Evolutionary conservation across 2,888 invertebrate species (phyloP).

Genomic region (Drosophila melanosoma): DNA sequence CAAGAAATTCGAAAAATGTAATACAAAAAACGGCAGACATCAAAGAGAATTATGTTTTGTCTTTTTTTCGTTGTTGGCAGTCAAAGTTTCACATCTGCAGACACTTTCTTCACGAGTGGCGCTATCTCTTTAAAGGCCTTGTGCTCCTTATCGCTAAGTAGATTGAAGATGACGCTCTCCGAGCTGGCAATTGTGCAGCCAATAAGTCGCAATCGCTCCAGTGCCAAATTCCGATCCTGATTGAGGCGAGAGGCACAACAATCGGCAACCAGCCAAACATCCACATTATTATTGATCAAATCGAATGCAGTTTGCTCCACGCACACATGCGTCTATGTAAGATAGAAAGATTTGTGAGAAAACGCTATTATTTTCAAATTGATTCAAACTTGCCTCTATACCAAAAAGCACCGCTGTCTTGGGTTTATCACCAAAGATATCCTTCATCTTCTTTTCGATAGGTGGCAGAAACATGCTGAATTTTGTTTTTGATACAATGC

Average conservation of each 20-base stretch:
- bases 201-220: constrained; percentile 90
- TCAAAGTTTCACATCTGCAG: constrained; percentile 76
- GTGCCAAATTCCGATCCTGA: constrained; percentile 88
- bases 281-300: constrained; percentile 86
- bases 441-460: constrained; percentile 86
- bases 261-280: constrained; percentile 92
- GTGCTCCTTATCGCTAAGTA: constrained; percentile 90
- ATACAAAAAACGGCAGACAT: constrained; percentile 34
- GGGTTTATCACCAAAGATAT: constrained; percentile 85
- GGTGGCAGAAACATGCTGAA: constrained; percentile 92
- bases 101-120: constrained; percentile 86
- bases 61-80: constrained; percentile 29
- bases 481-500: constrained; percentile 89
- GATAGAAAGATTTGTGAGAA: not conserved
- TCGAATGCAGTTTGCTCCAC: constrained; percentile 92
- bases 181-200: constrained; percentile 92
- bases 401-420: constrained; percentile 88
- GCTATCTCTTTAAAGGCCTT: constrained; percentile 90
- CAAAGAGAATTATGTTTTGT: constrained; percentile 24
- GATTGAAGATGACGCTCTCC: constrained; percentile 91
- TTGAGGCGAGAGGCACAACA: constrained; percentile 90
- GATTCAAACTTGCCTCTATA: constrained; percentile 86
- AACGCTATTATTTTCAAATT: not conserved
- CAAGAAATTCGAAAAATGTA: constrained; percentile 36
- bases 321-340: constrained; percentile 89